Base-by-base conservation (phyloP, 2,113 vertebrate species). In the Perccottus glenii region DNA sequence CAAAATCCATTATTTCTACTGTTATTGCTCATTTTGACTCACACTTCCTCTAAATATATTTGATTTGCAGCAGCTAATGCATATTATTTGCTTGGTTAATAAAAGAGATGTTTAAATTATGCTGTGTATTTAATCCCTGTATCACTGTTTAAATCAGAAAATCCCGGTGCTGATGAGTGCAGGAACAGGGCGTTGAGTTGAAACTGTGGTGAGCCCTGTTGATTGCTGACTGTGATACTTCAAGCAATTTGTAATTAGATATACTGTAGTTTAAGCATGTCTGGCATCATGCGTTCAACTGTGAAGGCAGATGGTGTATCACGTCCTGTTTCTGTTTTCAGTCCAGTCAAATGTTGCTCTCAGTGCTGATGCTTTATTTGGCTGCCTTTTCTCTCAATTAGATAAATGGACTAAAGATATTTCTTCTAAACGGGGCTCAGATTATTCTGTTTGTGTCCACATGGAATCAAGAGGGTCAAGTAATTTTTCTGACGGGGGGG, bases 161-260 rank as follows among this genome's bases (percentile, higher is more conserved):
- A 27, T 27, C 19, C 19, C 3, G 19, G 3, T 27, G 19, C 19
- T 27, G 19, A 27, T 27, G 19, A 27, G 19, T 27, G 3, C 19
- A 27, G 19, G 19, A 27, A 27, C 19, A 27, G 19, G 19, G 1
- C 3, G 19, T 27, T 27, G 19, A 27, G 19, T 27, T 27, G 8
- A 40, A 40, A 5, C 38, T 6, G 38, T 40, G 19, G 1, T 27
- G 19, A 27, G 19, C 16, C 49, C 44, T 58, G 4, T 14, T 33
- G 4, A 52, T 64, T 12, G 1, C 19, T 27, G 19, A 9, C 10
- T 14, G 53, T 51, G 59, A 64, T 55, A 9, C 43, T 64, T n/a
- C 6, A 36, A 52, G 49, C 56, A 53, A 35, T 73, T 49, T 72
- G 64, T 75, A 73, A 78, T 73, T 65, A 70, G 72, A 78, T 85